A percentile compares a stretch with the other conserved stretches of the same genome.
phyloP scores from a whole-genome alignment of 2,113 vertebrate species.

The Lota lota region DNA sequence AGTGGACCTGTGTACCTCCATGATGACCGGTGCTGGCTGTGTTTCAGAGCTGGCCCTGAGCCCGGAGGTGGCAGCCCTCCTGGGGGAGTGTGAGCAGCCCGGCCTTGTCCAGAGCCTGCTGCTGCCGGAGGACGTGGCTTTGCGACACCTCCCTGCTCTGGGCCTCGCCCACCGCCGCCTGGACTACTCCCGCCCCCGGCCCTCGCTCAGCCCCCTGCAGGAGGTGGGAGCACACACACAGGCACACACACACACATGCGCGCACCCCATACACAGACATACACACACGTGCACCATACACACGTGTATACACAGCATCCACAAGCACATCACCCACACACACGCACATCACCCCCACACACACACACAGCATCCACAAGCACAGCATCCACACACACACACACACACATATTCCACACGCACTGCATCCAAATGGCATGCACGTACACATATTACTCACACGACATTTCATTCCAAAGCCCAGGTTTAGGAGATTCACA shows the following conservation, averaged over 20 bases:
- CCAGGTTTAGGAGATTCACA: too few relatives aligned
- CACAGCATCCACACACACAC: too few relatives aligned
- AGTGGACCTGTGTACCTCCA: too few relatives aligned
- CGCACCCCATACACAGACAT: too few relatives aligned
- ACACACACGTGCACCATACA: too few relatives aligned
- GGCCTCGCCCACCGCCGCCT: constrained; percentile 81
- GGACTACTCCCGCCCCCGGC: constrained; percentile 76
- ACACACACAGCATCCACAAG: neutral
- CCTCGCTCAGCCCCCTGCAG: constrained; percentile 80
- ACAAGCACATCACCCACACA: neutral
- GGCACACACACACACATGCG: neutral
- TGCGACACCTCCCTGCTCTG: constrained; percentile 87
- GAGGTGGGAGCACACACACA: constrained; percentile 74
- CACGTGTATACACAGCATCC: too few relatives aligned
- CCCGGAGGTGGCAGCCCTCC: constrained; percentile 76
- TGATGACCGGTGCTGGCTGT: neutral
- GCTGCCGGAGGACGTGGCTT: constrained; percentile 89
- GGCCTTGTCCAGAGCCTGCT: constrained; percentile 78
- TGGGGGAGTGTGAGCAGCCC: constrained; percentile 81
- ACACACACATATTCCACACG: too few relatives aligned
- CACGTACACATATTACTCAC: too few relatives aligned
- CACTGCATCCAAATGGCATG: too few relatives aligned
- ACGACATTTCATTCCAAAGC: too few relatives aligned
- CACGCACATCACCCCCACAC: neutral
- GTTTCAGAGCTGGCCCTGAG: constrained; percentile 78